Conservation (phyloP, 1,140 invertebrate genomes). For the Globodera rostochiensis region DNA sequence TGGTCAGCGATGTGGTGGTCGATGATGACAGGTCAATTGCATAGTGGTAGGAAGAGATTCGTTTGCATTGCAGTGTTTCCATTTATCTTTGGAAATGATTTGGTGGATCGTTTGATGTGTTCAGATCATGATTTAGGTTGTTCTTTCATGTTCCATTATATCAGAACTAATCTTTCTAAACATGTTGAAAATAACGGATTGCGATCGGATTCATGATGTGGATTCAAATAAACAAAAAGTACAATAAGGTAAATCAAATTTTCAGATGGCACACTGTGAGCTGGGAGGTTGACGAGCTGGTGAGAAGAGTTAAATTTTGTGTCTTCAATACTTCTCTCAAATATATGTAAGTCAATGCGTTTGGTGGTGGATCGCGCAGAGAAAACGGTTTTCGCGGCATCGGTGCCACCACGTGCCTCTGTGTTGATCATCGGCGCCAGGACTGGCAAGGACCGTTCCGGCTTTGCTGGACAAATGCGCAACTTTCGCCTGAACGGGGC, state of each 20-base stretch:
- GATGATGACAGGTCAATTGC: slow-evolving; percentile 41
- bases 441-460: slow-evolving; percentile 48
- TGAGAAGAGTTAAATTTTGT: slow-evolving; percentile 33
- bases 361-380: slow-evolving; percentile 51
- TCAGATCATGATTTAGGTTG: too few species aligned
- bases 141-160: too few species aligned
- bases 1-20: slow-evolving; percentile 41
- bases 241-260: too few species aligned
- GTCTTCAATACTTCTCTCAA: slow-evolving; percentile 30
- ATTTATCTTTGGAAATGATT: too few species aligned
- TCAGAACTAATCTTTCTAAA: too few species aligned
- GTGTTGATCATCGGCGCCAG: slow-evolving; percentile 56
- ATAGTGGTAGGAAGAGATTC: too few species aligned
- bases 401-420: slow-evolving; percentile 53
- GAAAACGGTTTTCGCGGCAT: slow-evolving; percentile 39
- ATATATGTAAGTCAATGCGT: slow-evolving; percentile 36
- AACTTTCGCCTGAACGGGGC: slow-evolving; percentile 56
- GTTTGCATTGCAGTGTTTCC: too few species aligned
- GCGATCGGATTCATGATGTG: too few species aligned
- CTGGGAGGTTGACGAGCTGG: slow-evolving; percentile 58
- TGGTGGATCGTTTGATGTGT: too few species aligned
- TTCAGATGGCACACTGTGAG: slow-evolving; percentile 58
- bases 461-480: slow-evolving; percentile 62
- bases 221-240: too few species aligned
- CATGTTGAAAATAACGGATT: too few species aligned